Conservation (phyloP, 2,797 vertebrate genomes). For the Clarias platycephalus region DNA sequence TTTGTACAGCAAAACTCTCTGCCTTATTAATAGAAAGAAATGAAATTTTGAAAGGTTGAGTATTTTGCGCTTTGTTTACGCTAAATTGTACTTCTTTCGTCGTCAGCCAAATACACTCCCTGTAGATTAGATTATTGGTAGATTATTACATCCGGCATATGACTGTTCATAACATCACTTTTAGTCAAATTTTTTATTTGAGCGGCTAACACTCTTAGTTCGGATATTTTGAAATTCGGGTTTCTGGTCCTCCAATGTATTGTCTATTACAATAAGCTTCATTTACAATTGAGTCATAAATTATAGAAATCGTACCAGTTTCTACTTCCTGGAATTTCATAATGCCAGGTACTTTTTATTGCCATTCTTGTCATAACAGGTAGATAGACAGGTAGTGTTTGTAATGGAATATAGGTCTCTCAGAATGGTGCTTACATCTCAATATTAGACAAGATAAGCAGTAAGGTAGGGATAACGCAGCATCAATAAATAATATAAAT, state of each 20-base stretch:
- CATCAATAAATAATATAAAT: background rate
- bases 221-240: too few relatives aligned
- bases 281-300: background rate
- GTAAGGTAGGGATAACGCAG: background rate
- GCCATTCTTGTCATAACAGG: background rate
- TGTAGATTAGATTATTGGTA: too few relatives aligned
- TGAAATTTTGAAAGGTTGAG: too few relatives aligned
- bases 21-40: too few relatives aligned
- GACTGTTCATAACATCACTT: too few relatives aligned
- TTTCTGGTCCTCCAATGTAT: background rate
- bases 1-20: too few relatives aligned
- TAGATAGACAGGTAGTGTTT: background rate
- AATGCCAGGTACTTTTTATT: background rate
- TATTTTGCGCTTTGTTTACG: too few relatives aligned
- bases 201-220: too few relatives aligned
- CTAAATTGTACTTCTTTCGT: too few relatives aligned
- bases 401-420: background rate
- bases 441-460: background rate
- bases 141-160: too few relatives aligned
- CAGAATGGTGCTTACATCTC: background rate
- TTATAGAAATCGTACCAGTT: background rate
- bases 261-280: background rate
- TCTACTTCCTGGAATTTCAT: background rate
- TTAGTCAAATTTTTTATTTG: too few relatives aligned
- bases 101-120: too few relatives aligned